phyloP scores from a whole-genome alignment of 2,797 vertebrate genomes.

The Thamnophis elegans region DNA sequence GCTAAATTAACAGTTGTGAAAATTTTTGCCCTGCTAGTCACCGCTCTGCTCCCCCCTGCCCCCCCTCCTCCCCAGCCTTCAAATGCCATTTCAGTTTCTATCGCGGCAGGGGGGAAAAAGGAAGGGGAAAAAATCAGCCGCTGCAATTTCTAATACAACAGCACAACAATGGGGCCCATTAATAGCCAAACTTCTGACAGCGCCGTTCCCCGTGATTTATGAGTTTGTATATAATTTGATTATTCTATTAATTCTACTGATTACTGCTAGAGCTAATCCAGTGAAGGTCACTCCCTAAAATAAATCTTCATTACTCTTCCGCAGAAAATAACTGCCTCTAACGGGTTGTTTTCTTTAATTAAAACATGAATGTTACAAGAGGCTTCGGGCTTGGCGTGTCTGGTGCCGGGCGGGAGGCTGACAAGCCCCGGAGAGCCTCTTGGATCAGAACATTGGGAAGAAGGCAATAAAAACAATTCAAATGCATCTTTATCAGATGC shows the following conservation, averaged over 20 bases:
- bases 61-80: slow-evolving; percentile 67
- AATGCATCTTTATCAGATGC: slow-evolving; percentile 50
- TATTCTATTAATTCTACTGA: slow-evolving; percentile 91
- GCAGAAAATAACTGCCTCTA: slow-evolving; percentile 81
- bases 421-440: slow-evolving; percentile 51
- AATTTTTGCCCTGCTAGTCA: slow-evolving; percentile 67
- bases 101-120: slow-evolving; percentile 55
- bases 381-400: slow-evolving; percentile 70
- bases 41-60: neutral
- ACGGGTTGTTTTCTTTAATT: slow-evolving; percentile 87
- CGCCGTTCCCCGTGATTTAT: slow-evolving; percentile 79
- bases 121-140: slow-evolving; percentile 57
- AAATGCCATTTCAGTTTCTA: slow-evolving; percentile 81
- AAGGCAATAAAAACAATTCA: slow-evolving; percentile 37
- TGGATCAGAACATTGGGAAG: slow-evolving; percentile 42
- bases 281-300: slow-evolving; percentile 85
- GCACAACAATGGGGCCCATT: slow-evolving; percentile 81
- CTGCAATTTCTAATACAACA: slow-evolving; percentile 78
- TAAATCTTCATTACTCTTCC: slow-evolving; percentile 83
- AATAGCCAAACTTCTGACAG: slow-evolving; percentile 80
- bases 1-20: slow-evolving; percentile 84
- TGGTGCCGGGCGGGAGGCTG: slow-evolving; percentile 58
- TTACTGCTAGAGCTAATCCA: slow-evolving; percentile 83
- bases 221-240: slow-evolving; percentile 89
- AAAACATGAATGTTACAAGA: slow-evolving; percentile 83